Evolutionary conservation across 1,140 invertebrate genomes (phyloP), one percentile per base, ranked within the genome.

Genomic region (Panonychus citri): DNA sequence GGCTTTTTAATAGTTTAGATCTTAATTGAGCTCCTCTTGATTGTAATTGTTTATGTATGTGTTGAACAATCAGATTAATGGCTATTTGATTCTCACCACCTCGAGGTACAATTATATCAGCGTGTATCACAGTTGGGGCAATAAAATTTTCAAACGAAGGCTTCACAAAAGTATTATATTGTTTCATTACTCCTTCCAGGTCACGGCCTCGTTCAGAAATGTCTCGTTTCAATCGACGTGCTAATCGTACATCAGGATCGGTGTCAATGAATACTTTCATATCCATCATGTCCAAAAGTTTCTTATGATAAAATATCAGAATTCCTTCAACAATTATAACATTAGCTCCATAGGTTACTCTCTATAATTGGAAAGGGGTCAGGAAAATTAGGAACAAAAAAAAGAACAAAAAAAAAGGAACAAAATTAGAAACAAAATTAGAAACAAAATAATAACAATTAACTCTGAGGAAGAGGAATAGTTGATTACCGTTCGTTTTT

Each of bases 321-420:
- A 99, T 98, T 25, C 94, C 94, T 73, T 99, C 94, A 73, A 98
- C 97, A 66, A 99, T 97, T 50, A 99, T 90, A 28, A 99, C 93
- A 75, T 97, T 97, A 24, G 94, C 94, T 54, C 94, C 94, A 71
- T 98, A 98, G 82, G 98, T 95, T 24, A 84, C 91, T 86, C 97
- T 98, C 82, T 90, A 69, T 46, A 75, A 74, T 59, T 59, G 64
- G n/a, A n/a, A n/a, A n/a, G n/a, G n/a, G n/a, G n/a, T n/a, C n/a
- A n/a, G n/a, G n/a, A n/a, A n/a, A n/a, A n/a, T n/a, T n/a, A n/a
- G n/a, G n/a, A n/a, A n/a, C n/a, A n/a, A 34, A 12, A 12, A 12
- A 34, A 34, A 34, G 30, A 34, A 34, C 5, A 34, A 34, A 62
- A 60, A 37, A 30, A 24, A 15, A 61, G 30, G 37, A 37, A 27